Percentiles rank a stretch among this genome's conserved stretches.
phyloP scores from a whole-genome alignment of 2,113 vertebrate species.

The Lampris incognitus region DNA sequence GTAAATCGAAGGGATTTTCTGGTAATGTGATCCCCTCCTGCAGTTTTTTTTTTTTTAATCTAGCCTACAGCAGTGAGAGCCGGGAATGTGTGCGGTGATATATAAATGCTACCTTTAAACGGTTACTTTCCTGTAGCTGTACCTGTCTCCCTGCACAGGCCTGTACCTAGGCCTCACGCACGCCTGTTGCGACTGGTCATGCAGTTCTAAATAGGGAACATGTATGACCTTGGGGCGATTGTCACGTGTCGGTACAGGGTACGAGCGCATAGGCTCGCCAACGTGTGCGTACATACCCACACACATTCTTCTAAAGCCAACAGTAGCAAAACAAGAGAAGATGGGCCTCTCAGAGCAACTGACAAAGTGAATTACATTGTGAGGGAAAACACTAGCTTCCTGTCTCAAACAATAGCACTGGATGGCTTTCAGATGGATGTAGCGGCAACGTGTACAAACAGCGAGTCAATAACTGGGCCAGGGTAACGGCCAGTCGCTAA shows the following conservation, averaged over 20 bases:
- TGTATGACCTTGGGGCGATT: conserved; percentile 61
- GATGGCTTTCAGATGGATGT: conserved; percentile 77
- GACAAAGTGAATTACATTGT: conserved; percentile 76
- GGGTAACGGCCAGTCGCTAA: conserved; percentile 66
- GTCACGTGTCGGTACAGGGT: conserved; percentile 48
- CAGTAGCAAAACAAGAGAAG: conserved; percentile 73
- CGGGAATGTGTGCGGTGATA: conserved; percentile 55
- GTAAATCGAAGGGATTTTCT: conserved; percentile 48
- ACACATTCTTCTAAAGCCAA: conserved; percentile 65
- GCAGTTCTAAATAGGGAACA: conserved; percentile 52
- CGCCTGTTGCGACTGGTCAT: conserved; percentile 73
- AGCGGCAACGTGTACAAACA: conserved; percentile 68
- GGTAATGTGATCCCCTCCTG: conserved; percentile 51
- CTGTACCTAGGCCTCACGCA: conserved; percentile 62
- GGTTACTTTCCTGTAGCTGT: conserved; percentile 55
- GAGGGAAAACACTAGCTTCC: conserved; percentile 70
- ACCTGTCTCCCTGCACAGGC: conserved; percentile 61
- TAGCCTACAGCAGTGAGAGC: conserved; percentile 43
- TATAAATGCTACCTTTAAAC: conserved; percentile 54
- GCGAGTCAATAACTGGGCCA: conserved; percentile 65
- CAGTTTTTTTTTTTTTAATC: conserved; percentile 40
- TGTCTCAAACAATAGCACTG: conserved; percentile 59
- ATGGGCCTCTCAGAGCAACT: conserved; percentile 65
- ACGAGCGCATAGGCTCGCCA: conserved; percentile 6
- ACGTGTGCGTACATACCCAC: conserved; percentile 14